Conservation (phyloP, 1,140 invertebrate genomes). For the Andrena cerasifolii region DNA sequence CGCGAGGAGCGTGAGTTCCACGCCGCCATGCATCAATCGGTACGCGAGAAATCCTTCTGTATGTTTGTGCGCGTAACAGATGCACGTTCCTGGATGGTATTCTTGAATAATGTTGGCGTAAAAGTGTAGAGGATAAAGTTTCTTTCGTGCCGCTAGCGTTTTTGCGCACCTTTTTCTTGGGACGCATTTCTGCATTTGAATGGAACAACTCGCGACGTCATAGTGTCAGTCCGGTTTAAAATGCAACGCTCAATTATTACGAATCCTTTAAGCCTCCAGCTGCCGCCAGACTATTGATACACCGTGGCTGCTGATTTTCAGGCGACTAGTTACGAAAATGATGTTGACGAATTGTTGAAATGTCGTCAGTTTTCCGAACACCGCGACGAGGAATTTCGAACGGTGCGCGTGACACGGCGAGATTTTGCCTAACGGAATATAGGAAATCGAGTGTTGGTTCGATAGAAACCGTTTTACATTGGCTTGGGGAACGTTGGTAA, state of each 20-base stretch:
- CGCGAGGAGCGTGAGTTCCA: slow-evolving; percentile 69
- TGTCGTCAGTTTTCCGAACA: slow-evolving; percentile 17
- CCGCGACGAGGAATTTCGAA: slow-evolving; percentile 53
- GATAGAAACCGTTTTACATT: slow-evolving; percentile 12
- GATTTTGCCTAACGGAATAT: slow-evolving; percentile 60
- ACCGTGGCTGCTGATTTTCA: slow-evolving; percentile 9
- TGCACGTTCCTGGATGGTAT: too few relatives aligned
- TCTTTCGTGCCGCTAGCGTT: background rate
- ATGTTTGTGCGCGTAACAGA: too few relatives aligned
- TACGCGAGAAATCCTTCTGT: slow-evolving; percentile 58
- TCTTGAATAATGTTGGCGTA: too few relatives aligned
- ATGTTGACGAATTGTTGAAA: background rate
- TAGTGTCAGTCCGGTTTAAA: background rate
- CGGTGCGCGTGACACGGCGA: slow-evolving; percentile 48
- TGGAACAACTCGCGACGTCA: background rate
- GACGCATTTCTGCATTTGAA: background rate
- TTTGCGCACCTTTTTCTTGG: too few relatives aligned
- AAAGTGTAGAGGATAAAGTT: background rate
- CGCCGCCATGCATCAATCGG: slow-evolving; percentile 78
- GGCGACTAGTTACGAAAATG: slow-evolving; percentile 21
- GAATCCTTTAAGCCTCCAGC: slow-evolving; percentile 32
- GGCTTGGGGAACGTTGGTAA: slow-evolving; percentile 39
- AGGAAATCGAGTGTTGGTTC: slow-evolving; percentile 8
- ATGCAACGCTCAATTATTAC: slow-evolving; percentile 32
- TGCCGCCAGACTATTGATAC: slow-evolving; percentile 1